phyloP scores from a whole-genome alignment of 92 coral and sea anemone genomes.

The Palythoa heliodiscus region DNA sequence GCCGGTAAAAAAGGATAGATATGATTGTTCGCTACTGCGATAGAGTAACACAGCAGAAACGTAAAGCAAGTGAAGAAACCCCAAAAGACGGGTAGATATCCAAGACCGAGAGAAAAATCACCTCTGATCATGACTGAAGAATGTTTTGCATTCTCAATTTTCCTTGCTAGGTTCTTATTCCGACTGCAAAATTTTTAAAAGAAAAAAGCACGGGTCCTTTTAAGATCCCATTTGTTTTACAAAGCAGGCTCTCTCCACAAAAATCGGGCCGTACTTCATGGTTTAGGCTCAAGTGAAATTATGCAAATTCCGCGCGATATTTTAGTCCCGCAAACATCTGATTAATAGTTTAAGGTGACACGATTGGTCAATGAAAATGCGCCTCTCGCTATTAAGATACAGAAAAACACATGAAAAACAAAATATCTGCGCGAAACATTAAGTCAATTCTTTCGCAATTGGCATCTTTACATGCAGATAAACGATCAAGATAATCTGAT shows the following conservation, averaged over 20 bases:
- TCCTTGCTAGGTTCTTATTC: not conserved
- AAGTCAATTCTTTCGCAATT: not conserved
- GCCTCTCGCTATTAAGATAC: conserved; percentile 26
- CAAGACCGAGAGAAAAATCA: conserved; percentile 86
- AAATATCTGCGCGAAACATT: conserved; percentile 26
- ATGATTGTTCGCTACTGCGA: conserved; percentile 86
- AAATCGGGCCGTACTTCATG: conserved; percentile 7
- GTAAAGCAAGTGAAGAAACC: conserved; percentile 86
- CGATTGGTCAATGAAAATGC: conserved; percentile 26
- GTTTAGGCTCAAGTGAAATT: conserved; percentile 1
- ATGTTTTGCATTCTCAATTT: not conserved
- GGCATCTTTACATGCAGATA: conserved; percentile 23
- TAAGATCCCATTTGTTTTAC: not conserved
- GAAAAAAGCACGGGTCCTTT: not conserved
- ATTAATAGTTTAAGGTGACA: not conserved
- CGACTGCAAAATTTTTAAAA: not conserved
- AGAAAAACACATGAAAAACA: conserved; percentile 27
- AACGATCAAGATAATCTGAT: conserved; percentile 31
- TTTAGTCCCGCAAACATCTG: conserved; percentile 31
- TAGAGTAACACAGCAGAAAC: conserved; percentile 81
- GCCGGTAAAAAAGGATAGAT: conserved; percentile 97
- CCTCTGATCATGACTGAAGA: conserved; percentile 50
- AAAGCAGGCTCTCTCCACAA: conserved; percentile 8
- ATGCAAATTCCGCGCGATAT: conserved; percentile 41
- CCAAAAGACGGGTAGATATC: conserved; percentile 93